These are phyloP conservation scores for Microtus richardsoni DNA, from an alignment of 2,113 vertebrate species.

Conservation along the genomic window DNA sequence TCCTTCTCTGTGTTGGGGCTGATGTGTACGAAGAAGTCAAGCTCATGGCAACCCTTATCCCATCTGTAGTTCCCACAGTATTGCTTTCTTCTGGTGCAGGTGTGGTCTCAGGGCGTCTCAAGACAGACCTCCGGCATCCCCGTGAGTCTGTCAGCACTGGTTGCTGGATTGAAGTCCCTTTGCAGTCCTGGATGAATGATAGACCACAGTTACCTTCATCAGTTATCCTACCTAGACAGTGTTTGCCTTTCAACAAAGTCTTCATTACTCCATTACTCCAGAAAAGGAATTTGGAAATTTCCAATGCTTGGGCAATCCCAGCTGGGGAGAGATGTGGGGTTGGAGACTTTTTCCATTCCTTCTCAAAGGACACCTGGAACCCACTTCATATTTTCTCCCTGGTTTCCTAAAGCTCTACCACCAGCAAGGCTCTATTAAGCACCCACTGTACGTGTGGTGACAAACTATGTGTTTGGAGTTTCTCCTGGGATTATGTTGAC, in stretches of 20 bases:
- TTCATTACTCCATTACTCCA: constrained; percentile 56
- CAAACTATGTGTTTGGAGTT: constrained; percentile 34
- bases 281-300: constrained; percentile 55
- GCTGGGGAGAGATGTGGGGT: constrained; percentile 19
- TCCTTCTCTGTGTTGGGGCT: background rate
- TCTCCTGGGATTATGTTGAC: constrained; percentile 40
- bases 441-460: constrained; percentile 57
- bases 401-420: constrained; percentile 31
- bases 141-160: background rate
- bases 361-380: constrained; percentile 65
- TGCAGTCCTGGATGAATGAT: constrained; percentile 7
- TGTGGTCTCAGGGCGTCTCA: background rate
- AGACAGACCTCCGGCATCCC: background rate
- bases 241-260: constrained; percentile 59
- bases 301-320: constrained; percentile 15
- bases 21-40: background rate
- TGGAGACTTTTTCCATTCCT: constrained; percentile 58
- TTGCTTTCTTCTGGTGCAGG: background rate
- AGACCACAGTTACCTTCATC: background rate
- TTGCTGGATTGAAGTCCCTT: background rate
- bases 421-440: constrained; percentile 59
- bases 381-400: constrained; percentile 30
- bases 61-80: accelerated
- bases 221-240: background rate
- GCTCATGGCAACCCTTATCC: background rate